These are phyloP conservation scores for Macaria liturata DNA, from an alignment of 2,888 invertebrate species.

Conservation along the genomic window DNA sequence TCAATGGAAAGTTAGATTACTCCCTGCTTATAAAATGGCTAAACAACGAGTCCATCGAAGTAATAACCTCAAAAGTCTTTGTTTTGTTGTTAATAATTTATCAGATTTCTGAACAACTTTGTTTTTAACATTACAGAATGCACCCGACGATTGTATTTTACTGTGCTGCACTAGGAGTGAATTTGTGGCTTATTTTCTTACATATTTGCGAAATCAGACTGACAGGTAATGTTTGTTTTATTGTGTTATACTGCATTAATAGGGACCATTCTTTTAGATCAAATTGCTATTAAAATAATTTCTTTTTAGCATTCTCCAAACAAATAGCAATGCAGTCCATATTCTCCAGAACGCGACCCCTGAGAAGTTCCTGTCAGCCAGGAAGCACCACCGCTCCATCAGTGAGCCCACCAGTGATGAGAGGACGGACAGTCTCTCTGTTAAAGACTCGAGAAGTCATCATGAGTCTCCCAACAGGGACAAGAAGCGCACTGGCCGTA, in stretches of 20 bases:
- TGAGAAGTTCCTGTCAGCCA: conserved; percentile 57
- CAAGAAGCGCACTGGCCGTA: conserved; percentile 56
- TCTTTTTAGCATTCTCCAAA: conserved; percentile 66
- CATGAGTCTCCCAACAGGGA: conserved; percentile 70
- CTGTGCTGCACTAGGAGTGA: conserved; percentile 71
- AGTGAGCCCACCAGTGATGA: conserved; percentile 73
- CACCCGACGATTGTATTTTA: conserved; percentile 63
- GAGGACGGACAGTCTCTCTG: conserved; percentile 53
- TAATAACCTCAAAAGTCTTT: conserved; percentile 57
- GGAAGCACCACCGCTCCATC: conserved; percentile 65
- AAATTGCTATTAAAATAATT: not conserved
- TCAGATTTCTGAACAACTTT: conserved; percentile 17
- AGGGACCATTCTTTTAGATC: not conserved
- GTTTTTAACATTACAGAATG: conserved; percentile 55
- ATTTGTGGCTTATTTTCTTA: conserved; percentile 83
- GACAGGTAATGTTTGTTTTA: conserved; percentile 60
- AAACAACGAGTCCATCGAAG: conserved; percentile 65
- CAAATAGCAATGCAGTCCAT: conserved; percentile 64
- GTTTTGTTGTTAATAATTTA: conserved; percentile 10
- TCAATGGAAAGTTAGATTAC: conserved; percentile 67
- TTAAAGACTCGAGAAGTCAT: conserved; percentile 54
- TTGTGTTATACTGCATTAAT: not conserved
- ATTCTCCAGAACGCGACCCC: conserved; percentile 66
- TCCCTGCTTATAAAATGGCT: conserved; percentile 73
- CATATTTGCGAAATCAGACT: conserved; percentile 81